A percentile compares a stretch with the other conserved stretches of the same genome.
phyloP scores from a whole-genome alignment of 1,140 invertebrate species.

The Drosophila nasuta region DNA sequence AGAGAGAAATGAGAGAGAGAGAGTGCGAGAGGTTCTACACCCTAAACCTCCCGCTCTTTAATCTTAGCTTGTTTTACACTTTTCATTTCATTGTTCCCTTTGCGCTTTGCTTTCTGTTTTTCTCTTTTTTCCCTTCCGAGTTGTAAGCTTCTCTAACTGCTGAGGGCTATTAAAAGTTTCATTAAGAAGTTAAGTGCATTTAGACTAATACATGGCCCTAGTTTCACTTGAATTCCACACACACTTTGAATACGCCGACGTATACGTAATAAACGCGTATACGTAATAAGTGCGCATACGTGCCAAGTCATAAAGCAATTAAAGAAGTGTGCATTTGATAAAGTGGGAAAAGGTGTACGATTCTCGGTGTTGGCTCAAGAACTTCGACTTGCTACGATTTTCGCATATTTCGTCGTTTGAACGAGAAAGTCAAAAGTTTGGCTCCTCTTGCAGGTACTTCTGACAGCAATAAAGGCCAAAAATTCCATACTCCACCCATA shows the following conservation, averaged over 20 bases:
- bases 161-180: conserved; percentile 26
- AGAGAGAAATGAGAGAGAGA: not conserved
- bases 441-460: conserved; percentile 28
- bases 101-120: not conserved
- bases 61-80: not conserved
- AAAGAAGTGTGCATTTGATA: not conserved
- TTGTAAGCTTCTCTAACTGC: conserved; percentile 6
- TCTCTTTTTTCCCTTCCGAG: not conserved
- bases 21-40: not conserved
- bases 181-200: conserved; percentile 34
- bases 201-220: conserved; percentile 7
- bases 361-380: conserved; percentile 13
- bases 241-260: not conserved
- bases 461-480: conserved; percentile 53
- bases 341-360: conserved; percentile 29
- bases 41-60: too few species aligned
- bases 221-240: conserved; percentile 1
- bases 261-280: conserved; percentile 3
- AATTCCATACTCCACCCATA: conserved; percentile 33
- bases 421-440: conserved; percentile 50
- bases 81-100: conserved; percentile 6
- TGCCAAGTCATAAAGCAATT: conserved; percentile 1
- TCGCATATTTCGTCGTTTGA: conserved; percentile 36
- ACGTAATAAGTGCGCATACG: conserved; percentile 11
- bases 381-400: conserved; percentile 12